phyloP scores from a whole-genome alignment of 2,797 vertebrate genomes.

The Gymnoscopelus microlampas region DNA sequence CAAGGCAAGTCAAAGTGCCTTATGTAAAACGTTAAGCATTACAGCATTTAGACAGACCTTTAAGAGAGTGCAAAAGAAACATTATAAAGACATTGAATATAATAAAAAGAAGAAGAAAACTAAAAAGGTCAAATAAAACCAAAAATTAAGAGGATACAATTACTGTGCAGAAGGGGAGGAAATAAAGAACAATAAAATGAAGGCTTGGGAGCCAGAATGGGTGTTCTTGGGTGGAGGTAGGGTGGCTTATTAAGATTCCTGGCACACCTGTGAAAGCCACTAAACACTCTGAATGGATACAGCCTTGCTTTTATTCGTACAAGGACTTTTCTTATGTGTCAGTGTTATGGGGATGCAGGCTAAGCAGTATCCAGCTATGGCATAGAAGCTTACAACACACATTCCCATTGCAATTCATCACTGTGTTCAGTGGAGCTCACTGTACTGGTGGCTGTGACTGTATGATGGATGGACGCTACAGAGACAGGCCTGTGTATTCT shows the following conservation, averaged over 20 bases:
- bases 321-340: slow-evolving; percentile 37
- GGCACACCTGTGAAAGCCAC: slow-evolving; percentile 47
- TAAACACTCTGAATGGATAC: slow-evolving; percentile 54
- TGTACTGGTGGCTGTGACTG: slow-evolving; percentile 33
- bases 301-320: slow-evolving; percentile 22
- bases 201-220: neutral
- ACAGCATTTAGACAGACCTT: too few species aligned
- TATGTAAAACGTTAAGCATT: too few species aligned
- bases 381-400: slow-evolving; percentile 47
- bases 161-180: too few species aligned
- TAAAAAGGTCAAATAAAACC: too few species aligned
- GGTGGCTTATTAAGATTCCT: slow-evolving; percentile 53
- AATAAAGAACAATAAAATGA: slow-evolving; percentile 29
- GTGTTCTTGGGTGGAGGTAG: neutral
- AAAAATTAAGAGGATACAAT: too few species aligned
- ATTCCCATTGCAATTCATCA: slow-evolving; percentile 61
- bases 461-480: slow-evolving; percentile 62
- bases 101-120: neutral
- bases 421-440: slow-evolving; percentile 7
- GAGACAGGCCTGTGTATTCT: slow-evolving; percentile 23
- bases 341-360: slow-evolving; percentile 14
- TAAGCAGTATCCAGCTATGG: slow-evolving; percentile 45
- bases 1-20: too few species aligned
- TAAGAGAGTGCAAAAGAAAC: too few species aligned
- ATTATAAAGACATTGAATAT: too few species aligned